Conservation (phyloP, 2,888 invertebrate genomes). For the Chironomus riparius region DNA sequence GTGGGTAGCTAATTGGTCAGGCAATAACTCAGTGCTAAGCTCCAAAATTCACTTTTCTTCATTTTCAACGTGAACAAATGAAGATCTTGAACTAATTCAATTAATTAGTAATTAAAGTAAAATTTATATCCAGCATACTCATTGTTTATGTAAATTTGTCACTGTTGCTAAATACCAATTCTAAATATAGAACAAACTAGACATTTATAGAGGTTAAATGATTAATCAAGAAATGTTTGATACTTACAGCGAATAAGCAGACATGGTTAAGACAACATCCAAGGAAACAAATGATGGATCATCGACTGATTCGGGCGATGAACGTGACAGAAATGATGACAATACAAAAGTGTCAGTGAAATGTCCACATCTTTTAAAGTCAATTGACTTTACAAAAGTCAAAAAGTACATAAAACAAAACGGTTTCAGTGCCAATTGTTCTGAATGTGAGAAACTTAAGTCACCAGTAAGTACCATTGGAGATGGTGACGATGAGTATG, state of each 20-base stretch:
- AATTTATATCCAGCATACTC: too few species aligned
- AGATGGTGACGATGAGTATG: conserved; percentile 35
- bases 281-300: conserved; percentile 42
- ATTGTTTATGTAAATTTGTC: too few species aligned
- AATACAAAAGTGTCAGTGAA: conserved; percentile 27
- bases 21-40: too few species aligned
- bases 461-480: conserved; percentile 33
- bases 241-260: too few species aligned
- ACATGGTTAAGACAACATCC: neutral
- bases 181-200: neutral
- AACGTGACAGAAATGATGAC: conserved; percentile 57
- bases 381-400: conserved; percentile 53
- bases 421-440: conserved; percentile 46
- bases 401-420: conserved; percentile 49
- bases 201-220: too few species aligned
- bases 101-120: too few species aligned
- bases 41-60: too few species aligned
- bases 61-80: too few species aligned
- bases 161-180: too few species aligned
- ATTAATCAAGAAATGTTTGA: too few species aligned
- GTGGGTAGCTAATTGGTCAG: too few species aligned
- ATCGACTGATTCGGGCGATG: conserved; percentile 64
- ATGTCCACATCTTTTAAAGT: conserved; percentile 61
- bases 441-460: conserved; percentile 44
- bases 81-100: too few species aligned